Evolutionary conservation across 2,113 vertebrate genomes (phyloP).

Genomic region (Ciconia stormi): DNA sequence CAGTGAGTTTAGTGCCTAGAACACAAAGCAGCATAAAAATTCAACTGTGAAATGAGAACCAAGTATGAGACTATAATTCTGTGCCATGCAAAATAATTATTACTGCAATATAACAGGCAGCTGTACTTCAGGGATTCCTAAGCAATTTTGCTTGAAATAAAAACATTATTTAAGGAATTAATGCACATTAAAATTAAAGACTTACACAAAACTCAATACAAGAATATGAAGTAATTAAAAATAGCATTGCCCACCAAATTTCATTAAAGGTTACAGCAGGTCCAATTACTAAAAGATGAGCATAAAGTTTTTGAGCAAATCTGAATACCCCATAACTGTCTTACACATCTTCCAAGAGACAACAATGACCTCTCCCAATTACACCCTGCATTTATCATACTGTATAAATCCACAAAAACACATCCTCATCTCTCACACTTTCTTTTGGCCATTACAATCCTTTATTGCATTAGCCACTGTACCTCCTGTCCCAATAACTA

Average conservation of each 20-base stretch:
- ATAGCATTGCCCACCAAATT: neutral
- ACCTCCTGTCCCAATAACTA: neutral
- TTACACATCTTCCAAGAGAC: neutral
- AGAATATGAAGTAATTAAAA: neutral
- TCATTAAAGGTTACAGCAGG: neutral
- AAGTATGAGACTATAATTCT: neutral
- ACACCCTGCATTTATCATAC: neutral
- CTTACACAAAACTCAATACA: neutral
- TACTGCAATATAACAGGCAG: neutral
- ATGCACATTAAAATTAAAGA: neutral
- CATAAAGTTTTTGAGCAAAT: neutral
- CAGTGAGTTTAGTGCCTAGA: slow-evolving; percentile 45
- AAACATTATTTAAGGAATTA: neutral
- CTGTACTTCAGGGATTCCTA: neutral
- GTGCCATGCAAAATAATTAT: neutral
- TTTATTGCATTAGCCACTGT: neutral
- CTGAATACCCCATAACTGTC: neutral
- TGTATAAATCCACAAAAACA: neutral
- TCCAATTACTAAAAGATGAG: neutral
- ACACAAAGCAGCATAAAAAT: slow-evolving; percentile 7
- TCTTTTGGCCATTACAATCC: neutral
- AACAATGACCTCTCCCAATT: neutral
- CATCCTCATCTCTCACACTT: neutral
- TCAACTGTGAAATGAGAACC: neutral
- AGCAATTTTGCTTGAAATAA: neutral